Evolutionary conservation across 2,888 invertebrate genomes (phyloP).

Genomic region (Machimus rusticus): DNA sequence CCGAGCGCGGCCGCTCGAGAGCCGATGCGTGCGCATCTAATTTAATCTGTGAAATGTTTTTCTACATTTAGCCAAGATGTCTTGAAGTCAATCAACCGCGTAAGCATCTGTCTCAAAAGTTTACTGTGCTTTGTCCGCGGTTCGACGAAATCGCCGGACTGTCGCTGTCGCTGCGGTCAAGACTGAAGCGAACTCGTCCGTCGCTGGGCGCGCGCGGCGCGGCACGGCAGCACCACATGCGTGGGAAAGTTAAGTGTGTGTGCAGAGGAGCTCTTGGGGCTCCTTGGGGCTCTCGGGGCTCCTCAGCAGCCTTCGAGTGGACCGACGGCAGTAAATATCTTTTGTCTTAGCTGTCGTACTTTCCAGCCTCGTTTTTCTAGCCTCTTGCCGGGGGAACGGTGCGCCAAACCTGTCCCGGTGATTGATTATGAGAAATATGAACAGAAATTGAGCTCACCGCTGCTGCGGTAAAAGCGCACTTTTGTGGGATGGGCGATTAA

Average conservation of each 20-base stretch:
- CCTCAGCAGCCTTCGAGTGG: slow-evolving; percentile 13
- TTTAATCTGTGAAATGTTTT: slow-evolving; percentile 36
- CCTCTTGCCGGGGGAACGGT: background rate
- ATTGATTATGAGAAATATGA: slow-evolving; percentile 35
- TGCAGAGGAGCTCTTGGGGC: background rate
- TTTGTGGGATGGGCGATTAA: slow-evolving; percentile 28
- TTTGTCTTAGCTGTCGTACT: slow-evolving; percentile 31
- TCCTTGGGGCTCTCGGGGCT: background rate
- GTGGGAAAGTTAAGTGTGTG: slow-evolving; percentile 35
- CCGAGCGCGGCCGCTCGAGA: slow-evolving; percentile 4
- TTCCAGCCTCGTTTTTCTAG: slow-evolving; percentile 25
- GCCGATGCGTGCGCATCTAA: slow-evolving; percentile 42
- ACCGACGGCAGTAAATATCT: slow-evolving; percentile 16
- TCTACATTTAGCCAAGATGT: slow-evolving; percentile 31
- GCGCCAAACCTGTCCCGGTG: slow-evolving; percentile 29
- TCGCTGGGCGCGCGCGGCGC: background rate
- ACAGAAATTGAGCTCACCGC: slow-evolving; percentile 14
- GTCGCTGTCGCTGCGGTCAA: slow-evolving; percentile 15
- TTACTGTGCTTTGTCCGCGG: background rate
- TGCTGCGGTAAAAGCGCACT: background rate
- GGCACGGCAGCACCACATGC: background rate
- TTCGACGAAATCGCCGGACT: background rate
- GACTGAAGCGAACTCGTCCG: slow-evolving; percentile 19
- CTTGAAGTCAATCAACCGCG: slow-evolving; percentile 37
- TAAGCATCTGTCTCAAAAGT: slow-evolving; percentile 35